Evolutionary conservation across 2,888 invertebrate species (phyloP).

Genomic region (Epistrophella euchroma): DNA sequence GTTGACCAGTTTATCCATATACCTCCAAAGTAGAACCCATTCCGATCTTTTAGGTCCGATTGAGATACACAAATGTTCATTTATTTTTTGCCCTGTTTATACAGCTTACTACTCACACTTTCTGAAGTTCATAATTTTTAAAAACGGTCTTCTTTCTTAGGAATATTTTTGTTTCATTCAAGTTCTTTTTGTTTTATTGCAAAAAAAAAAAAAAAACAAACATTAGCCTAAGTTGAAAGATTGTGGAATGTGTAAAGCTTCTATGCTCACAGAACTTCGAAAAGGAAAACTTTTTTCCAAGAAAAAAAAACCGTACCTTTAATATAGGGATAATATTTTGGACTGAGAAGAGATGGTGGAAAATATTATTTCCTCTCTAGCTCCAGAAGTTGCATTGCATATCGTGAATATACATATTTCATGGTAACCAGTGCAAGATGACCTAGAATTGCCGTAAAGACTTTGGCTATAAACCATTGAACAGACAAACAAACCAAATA

Average conservation of each 20-base stretch:
- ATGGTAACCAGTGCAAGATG: conserved; percentile 69
- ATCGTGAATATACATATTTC: conserved; percentile 56
- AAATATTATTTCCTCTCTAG: conserved; percentile 27
- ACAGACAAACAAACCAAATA: conserved; percentile 20
- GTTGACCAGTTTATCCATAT: too few relatives aligned
- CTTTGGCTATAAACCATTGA: conserved; percentile 60
- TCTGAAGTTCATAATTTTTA: background rate
- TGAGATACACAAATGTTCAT: background rate
- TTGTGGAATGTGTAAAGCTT: background rate
- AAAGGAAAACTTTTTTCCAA: background rate
- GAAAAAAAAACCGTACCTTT: background rate
- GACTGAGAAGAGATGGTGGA: background rate
- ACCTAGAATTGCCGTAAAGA: conserved; percentile 61
- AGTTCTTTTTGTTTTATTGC: background rate
- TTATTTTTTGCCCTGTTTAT: background rate
- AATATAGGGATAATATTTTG: background rate
- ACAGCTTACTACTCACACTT: background rate
- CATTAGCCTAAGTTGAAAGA: background rate
- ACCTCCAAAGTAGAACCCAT: background rate
- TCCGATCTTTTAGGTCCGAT: background rate
- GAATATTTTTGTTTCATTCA: background rate
- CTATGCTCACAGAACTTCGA: background rate
- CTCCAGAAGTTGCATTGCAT: conserved; percentile 16
- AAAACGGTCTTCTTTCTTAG: background rate
- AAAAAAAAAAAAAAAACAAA: too few relatives aligned